These are phyloP conservation scores for Crypturellus undulatus DNA, from an alignment of 2,113 vertebrate genomes.

Conservation along the genomic window DNA sequence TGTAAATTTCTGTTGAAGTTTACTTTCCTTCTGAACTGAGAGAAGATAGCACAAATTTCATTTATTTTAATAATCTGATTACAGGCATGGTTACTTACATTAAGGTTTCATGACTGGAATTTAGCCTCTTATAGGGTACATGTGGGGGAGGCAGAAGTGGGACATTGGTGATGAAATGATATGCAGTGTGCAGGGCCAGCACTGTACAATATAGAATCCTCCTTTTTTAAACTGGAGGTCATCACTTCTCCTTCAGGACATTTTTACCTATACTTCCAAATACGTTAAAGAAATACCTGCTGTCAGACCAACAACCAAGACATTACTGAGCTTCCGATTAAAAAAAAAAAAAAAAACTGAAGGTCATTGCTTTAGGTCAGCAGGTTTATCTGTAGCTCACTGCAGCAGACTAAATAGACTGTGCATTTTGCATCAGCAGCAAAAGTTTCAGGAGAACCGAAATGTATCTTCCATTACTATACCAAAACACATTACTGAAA, in stretches of 20 bases:
- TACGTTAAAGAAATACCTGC: not conserved
- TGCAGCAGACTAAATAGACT: constrained; percentile 29
- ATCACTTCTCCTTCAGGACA: not conserved
- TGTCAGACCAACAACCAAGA: constrained; percentile 15
- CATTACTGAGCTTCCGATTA: constrained; percentile 23
- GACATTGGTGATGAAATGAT: not conserved
- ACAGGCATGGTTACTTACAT: not conserved
- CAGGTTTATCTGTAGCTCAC: constrained; percentile 53
- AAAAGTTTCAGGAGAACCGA: not conserved
- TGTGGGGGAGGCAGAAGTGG: not conserved
- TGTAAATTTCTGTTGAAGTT: not conserved
- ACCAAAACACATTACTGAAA: not conserved
- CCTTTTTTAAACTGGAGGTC: not conserved
- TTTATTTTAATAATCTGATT: not conserved
- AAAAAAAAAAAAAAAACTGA: constrained; percentile 30
- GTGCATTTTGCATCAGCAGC: constrained; percentile 36
- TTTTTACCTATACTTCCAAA: constrained; percentile 22
- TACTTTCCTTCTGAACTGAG: not conserved
- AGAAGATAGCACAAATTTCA: not conserved
- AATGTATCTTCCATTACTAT: not conserved
- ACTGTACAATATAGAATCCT: not conserved
- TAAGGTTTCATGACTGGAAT: not conserved
- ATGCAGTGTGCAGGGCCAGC: not conserved
- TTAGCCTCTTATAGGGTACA: not conserved
- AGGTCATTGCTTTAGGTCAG: constrained; percentile 51